Percentiles rank a stretch among this genome's conserved stretches.
Conservation (phyloP, 2,888 invertebrate species). For the Dilophus febrilis region DNA sequence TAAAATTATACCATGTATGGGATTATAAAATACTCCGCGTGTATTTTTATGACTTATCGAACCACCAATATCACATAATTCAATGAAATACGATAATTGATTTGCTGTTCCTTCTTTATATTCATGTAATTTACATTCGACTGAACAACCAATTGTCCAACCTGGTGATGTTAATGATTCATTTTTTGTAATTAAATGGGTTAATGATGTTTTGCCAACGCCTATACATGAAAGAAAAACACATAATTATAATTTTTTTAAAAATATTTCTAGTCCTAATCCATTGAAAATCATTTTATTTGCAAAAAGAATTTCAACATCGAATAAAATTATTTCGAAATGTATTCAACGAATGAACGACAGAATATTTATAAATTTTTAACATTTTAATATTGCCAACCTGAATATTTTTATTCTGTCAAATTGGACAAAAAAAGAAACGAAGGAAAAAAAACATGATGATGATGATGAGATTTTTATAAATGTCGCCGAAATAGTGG, state of each 20-base stretch:
- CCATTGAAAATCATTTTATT: too few species aligned
- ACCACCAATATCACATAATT: constrained; percentile 96
- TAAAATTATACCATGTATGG: constrained; percentile 87
- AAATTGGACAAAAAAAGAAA: too few species aligned
- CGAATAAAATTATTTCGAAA: not conserved
- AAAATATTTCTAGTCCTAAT: too few species aligned
- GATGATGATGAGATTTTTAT: too few species aligned
- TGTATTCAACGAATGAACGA: too few species aligned
- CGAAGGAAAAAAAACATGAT: too few species aligned
- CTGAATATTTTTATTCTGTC: too few species aligned
- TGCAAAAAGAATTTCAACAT: not conserved
- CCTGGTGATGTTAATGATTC: constrained; percentile 72
- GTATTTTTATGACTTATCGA: constrained; percentile 84
- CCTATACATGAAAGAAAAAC: too few species aligned
- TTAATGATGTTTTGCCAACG: constrained; percentile 92
- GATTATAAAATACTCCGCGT: constrained; percentile 85
- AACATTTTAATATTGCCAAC: too few species aligned
- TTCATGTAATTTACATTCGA: constrained; percentile 89
- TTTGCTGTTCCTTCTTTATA: constrained; percentile 86
- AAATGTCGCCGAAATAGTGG: too few species aligned
- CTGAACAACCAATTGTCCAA: constrained; percentile 92
- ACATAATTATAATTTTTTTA: constrained; percentile 6
- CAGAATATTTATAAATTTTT: too few species aligned
- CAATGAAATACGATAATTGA: constrained; percentile 81
- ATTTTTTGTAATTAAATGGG: constrained; percentile 77